phyloP scores from a whole-genome alignment of 2,797 vertebrate species.

The Sylvia borin region DNA sequence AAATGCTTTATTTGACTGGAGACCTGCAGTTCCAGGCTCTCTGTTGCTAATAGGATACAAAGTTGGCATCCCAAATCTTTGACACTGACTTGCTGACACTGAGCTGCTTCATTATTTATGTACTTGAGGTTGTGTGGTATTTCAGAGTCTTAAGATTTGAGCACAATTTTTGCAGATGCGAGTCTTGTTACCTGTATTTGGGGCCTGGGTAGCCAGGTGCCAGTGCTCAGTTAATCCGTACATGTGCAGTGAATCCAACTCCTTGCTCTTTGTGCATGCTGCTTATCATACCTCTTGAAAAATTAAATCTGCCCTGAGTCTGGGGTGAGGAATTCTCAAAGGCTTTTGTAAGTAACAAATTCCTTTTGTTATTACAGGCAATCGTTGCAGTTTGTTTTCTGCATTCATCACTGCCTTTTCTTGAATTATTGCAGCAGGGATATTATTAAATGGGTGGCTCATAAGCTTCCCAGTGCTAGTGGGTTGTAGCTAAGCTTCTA shows the following conservation, averaged over 20 bases:
- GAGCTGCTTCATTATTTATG: background rate
- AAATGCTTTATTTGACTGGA: background rate
- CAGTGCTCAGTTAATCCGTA: background rate
- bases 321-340: background rate
- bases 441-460: background rate
- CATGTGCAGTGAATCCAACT: background rate
- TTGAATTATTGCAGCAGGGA: background rate
- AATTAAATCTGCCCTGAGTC: background rate
- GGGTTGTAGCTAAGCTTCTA: background rate
- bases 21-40: background rate
- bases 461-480: background rate
- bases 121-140: background rate
- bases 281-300: background rate
- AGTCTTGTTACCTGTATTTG: background rate
- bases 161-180: background rate
- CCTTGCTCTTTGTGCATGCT: background rate
- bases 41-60: background rate
- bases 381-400: background rate
- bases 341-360: background rate
- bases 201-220: background rate
- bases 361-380: background rate
- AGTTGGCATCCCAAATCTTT: background rate
- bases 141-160: background rate
- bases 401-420: background rate
- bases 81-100: background rate